These are phyloP conservation scores for Odocoileus hemionus DNA, from an alignment of 2,113 vertebrate genomes.

Conservation along the genomic window DNA sequence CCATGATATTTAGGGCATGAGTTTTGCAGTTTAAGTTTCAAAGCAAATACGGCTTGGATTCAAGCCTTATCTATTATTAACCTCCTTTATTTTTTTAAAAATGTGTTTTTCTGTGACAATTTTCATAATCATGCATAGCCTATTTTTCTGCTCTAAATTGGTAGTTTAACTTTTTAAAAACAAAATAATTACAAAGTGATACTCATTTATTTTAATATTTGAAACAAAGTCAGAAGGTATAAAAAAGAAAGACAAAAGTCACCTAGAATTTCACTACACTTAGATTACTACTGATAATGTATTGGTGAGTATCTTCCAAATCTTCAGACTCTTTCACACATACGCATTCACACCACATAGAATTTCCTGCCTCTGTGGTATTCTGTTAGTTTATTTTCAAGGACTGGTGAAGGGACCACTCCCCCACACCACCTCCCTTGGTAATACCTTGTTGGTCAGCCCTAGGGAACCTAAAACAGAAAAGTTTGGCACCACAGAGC, in stretches of 20 bases:
- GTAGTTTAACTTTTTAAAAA: background rate
- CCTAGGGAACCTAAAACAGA: background rate
- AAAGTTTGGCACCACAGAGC: background rate
- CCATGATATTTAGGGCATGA: background rate
- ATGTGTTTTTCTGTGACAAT: background rate
- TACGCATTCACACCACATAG: too few relatives aligned
- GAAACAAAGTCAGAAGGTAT: background rate
- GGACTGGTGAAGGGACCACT: background rate
- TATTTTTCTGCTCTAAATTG: background rate
- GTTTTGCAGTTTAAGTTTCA: background rate
- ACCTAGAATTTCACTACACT: background rate
- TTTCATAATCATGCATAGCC: background rate
- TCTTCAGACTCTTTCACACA: background rate
- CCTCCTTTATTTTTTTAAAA: background rate
- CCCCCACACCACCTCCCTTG: background rate
- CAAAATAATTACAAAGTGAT: background rate
- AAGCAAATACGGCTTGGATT: background rate
- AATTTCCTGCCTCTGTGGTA: background rate
- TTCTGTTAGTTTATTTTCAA: background rate
- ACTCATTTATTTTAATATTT: background rate
- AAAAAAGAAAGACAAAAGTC: background rate
- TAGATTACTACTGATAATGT: background rate
- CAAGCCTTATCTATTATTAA: background rate
- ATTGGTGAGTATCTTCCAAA: background rate
- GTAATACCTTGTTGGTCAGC: background rate